phyloP scores from a whole-genome alignment of 1,140 invertebrate genomes.

The Melanaphis sacchari region DNA sequence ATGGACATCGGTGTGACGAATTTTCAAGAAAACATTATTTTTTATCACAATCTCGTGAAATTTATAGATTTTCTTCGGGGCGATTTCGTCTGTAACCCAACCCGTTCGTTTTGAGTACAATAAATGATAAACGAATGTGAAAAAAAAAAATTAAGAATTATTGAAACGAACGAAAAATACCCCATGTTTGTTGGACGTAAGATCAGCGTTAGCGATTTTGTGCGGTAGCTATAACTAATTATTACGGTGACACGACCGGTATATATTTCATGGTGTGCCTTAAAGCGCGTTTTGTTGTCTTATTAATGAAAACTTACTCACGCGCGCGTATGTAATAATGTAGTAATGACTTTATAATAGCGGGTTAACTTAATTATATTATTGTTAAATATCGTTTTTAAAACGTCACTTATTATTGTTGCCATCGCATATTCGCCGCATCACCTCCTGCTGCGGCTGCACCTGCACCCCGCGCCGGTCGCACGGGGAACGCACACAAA shows the following conservation, averaged over 20 bases:
- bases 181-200: too few species aligned
- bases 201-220: not conserved
- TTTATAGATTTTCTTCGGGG: not conserved
- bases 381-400: not conserved
- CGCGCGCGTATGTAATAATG: not conserved
- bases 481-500: not conserved
- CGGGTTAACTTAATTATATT: not conserved
- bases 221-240: not conserved
- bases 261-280: too few species aligned
- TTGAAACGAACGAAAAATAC: too few species aligned
- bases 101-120: not conserved
- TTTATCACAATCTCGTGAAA: not conserved
- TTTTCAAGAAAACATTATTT: not conserved
- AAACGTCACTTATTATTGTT: not conserved
- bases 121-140: not conserved
- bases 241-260: too few species aligned
- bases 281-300: too few species aligned
- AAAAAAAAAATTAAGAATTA: not conserved
- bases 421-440: not conserved
- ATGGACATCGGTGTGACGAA: not conserved
- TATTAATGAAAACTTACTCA: not conserved
- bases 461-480: not conserved
- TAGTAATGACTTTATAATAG: not conserved
- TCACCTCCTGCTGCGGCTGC: not conserved
- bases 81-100: not conserved